Base-by-base conservation (phyloP, 1,140 invertebrate genomes). In the Ceratoteleas bidentatus region DNA sequence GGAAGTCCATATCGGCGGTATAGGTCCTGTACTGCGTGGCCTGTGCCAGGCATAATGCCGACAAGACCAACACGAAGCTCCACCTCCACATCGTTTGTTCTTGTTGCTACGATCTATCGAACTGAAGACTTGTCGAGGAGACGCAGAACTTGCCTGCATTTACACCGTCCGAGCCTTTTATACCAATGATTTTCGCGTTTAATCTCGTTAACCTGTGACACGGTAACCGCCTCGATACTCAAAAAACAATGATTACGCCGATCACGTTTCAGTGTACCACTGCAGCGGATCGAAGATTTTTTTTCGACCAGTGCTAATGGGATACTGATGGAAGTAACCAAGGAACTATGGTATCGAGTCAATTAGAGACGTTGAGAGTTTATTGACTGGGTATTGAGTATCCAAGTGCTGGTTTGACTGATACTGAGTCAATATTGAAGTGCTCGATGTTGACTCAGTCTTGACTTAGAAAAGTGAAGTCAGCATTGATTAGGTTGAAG, bases 1-100 rank as follows among this genome's bases (percentile, higher is more conserved):
- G 87, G 32, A 92, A 91, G 11, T 92, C 91, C 86, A 91, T 91
- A 78, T 93, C 92, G 38, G 91, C 91, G 87, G 81, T 86, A n/a
- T 83, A 83, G 0, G 77, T 80, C 38, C 83, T 75, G 57, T 83
- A 82, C 47, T 78, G 32, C 62, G 76, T 75, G 61, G 85, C 87
- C 84, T 87, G 69, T 53, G 81, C 50, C 34, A 86, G 82, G 77
- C 87, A 87, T 70, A 86, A 74, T 49, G 77, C 87, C 62, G 87
- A 80, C 40, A 87, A 65, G 72, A 80, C 82, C 84, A 87, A 76
- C 58, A 86, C 81, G 76, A 87, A 83, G 56, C 83, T 80, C 83
- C 84, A 83, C 82, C 77, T 84, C 79, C 85, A 74, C 85, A 85
- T 87, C 32, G 58, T 76, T 60, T 80, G 14, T 65, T 66, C 54